These are phyloP conservation scores for Leucopsar rothschildi DNA, from an alignment of 2,113 vertebrate species.

Conservation along the genomic window DNA sequence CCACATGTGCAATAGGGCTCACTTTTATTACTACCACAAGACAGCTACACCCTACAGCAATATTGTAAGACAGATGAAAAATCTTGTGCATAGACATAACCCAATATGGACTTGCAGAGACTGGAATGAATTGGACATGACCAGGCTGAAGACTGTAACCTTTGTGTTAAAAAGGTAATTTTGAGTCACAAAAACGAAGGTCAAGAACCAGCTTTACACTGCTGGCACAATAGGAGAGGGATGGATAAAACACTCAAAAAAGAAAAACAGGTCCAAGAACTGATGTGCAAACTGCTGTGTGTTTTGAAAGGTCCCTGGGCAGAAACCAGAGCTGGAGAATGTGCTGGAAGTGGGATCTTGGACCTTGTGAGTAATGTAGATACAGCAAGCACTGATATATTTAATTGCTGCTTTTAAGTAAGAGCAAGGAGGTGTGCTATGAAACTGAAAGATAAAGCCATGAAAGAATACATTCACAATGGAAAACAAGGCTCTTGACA, in stretches of 20 bases:
- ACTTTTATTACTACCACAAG: background rate
- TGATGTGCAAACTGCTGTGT: background rate
- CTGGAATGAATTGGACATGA: background rate
- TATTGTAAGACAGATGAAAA: slow-evolving; percentile 5
- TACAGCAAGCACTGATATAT: background rate
- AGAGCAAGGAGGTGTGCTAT: background rate
- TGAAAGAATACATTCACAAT: background rate
- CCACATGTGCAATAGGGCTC: background rate
- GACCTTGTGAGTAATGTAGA: background rate
- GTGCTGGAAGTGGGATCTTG: background rate
- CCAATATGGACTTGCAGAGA: background rate
- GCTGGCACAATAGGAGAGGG: background rate
- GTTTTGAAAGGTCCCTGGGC: background rate
- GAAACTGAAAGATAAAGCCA: background rate
- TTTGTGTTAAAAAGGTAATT: background rate
- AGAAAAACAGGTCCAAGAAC: background rate
- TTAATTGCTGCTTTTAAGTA: background rate
- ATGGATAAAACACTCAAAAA: background rate
- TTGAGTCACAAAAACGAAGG: background rate
- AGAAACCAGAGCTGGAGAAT: background rate
- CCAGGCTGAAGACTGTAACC: background rate
- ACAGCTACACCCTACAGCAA: background rate
- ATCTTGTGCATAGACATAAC: background rate
- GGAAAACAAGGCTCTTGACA: background rate
- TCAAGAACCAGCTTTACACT: background rate